phyloP scores from a whole-genome alignment of 2,113 vertebrate genomes.

The Megaceryle maxima region DNA sequence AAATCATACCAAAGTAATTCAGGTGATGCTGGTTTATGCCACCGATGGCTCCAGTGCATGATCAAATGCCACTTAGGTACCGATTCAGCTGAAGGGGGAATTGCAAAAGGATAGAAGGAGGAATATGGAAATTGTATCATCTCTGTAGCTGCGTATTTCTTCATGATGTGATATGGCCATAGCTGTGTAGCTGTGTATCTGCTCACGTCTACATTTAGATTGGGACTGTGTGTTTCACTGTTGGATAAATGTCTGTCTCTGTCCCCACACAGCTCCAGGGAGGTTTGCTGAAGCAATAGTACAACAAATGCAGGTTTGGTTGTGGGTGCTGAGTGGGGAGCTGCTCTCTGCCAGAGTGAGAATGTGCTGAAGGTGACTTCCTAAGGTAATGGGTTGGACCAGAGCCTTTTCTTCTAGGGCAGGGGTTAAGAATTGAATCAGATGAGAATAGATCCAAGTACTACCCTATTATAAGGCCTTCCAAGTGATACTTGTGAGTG shows the following conservation, averaged over 20 bases:
- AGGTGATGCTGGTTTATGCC: background rate
- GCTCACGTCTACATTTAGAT: background rate
- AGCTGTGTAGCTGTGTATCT: background rate
- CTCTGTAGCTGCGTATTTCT: background rate
- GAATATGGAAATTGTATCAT: background rate
- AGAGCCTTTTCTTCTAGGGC: background rate
- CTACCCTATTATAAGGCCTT: background rate
- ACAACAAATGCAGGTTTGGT: background rate
- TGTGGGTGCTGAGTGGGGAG: background rate
- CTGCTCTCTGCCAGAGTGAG: background rate
- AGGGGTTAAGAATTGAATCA: background rate
- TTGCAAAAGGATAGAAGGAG: background rate
- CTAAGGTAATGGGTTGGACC: background rate
- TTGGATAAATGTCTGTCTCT: background rate
- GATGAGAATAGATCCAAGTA: background rate
- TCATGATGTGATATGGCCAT: fast-evolving
- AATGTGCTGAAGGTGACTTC: background rate
- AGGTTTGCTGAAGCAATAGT: background rate
- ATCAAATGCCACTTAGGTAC: background rate
- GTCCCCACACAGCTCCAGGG: background rate
- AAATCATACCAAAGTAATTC: background rate
- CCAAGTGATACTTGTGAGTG: background rate
- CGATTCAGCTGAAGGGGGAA: fast-evolving
- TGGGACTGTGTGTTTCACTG: background rate
- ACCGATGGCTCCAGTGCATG: background rate